Conservation (phyloP, 2,888 invertebrate species). For the Tetranychus piercei region DNA sequence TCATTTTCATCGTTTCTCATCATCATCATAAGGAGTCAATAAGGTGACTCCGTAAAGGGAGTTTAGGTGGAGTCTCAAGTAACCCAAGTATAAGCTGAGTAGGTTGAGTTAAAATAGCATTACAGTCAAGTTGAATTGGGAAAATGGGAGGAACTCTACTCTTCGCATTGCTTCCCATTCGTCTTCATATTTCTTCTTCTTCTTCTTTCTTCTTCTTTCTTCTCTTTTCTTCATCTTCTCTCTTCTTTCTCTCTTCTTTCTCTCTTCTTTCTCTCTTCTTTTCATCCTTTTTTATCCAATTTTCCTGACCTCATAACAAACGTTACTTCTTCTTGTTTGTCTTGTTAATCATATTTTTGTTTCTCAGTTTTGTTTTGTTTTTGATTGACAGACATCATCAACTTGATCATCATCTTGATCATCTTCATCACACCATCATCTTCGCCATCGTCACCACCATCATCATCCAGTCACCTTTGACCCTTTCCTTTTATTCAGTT, state of each 20-base stretch:
- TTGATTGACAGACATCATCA: not conserved
- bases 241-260: not conserved
- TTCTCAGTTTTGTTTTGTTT: not conserved
- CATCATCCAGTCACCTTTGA: not conserved
- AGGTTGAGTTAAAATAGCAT: not conserved
- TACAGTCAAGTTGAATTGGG: not conserved
- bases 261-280: not conserved
- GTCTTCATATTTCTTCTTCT: not conserved
- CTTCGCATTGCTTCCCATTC: not conserved
- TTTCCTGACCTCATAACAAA: slow-evolving; percentile 2
- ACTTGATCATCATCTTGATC: not conserved
- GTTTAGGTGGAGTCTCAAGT: not conserved
- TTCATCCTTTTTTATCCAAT: not conserved
- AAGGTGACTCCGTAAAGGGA: not conserved
- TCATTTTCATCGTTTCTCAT: too few relatives aligned
- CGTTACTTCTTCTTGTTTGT: not conserved
- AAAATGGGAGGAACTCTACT: not conserved
- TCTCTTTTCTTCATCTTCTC: not conserved
- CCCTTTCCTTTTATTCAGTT: too few relatives aligned
- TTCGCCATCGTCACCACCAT: slow-evolving; percentile 5
- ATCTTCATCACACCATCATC: not conserved
- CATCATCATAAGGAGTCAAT: too few relatives aligned
- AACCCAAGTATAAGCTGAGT: not conserved
- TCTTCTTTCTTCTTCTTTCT: not conserved
- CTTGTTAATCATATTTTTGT: not conserved